Evolutionary conservation across 2,113 vertebrate genomes (phyloP).

Genomic region (Ramphastos sulfuratus): DNA sequence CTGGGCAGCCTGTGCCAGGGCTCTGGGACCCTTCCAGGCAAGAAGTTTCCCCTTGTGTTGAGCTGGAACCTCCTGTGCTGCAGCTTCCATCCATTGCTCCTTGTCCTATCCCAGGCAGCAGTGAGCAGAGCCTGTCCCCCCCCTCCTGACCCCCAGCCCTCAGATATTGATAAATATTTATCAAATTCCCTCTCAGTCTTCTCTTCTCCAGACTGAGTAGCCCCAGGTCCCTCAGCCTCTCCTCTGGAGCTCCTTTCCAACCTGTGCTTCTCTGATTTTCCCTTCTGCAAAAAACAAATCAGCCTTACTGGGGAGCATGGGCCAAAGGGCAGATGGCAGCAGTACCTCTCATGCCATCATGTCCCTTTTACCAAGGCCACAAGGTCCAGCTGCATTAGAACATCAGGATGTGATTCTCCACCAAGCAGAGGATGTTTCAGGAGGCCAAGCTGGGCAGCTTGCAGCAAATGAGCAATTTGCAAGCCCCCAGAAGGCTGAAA

Average conservation of each 20-base stretch:
- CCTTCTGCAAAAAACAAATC: background rate
- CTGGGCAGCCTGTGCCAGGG: too few relatives aligned
- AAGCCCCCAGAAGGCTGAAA: background rate
- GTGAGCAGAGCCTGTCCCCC: too few relatives aligned
- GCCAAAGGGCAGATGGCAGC: background rate
- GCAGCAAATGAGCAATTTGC: background rate
- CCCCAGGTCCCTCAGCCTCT: too few relatives aligned
- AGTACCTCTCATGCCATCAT: accelerated
- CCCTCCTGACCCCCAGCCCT: too few relatives aligned
- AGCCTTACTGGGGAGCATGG: background rate
- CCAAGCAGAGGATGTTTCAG: accelerated
- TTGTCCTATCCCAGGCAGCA: too few relatives aligned
- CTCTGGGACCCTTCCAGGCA: too few relatives aligned
- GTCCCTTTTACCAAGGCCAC: accelerated
- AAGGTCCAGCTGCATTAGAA: background rate
- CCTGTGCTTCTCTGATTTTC: background rate
- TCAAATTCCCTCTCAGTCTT: too few relatives aligned
- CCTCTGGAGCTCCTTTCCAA: background rate
- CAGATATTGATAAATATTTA: too few relatives aligned
- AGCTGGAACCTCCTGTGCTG: too few relatives aligned
- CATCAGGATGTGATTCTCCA: accelerated
- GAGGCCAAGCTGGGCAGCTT: background rate
- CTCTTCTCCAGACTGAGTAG: too few relatives aligned
- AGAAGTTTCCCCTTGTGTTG: too few relatives aligned
- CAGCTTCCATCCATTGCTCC: too few relatives aligned